Conservation (phyloP, 2,888 invertebrate genomes). For the Scaptomyza cyrtandrae region DNA sequence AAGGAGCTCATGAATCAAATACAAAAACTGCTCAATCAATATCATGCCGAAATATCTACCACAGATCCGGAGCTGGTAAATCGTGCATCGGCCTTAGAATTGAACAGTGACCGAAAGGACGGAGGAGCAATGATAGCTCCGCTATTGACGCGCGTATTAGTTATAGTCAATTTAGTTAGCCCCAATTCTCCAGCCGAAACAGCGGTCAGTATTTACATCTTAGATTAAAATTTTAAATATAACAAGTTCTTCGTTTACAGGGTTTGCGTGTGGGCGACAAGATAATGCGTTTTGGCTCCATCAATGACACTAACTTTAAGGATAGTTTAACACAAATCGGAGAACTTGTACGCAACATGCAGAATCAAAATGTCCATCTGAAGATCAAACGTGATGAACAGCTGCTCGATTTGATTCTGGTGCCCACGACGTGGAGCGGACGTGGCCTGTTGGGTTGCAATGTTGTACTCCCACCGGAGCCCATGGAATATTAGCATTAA, state of each 20-base stretch:
- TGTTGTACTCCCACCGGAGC: constrained; percentile 84
- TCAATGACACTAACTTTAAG: constrained; percentile 89
- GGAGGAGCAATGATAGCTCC: constrained; percentile 42
- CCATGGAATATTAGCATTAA: constrained; percentile 50
- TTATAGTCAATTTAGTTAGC: constrained; percentile 89
- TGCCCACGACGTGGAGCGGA: constrained; percentile 91
- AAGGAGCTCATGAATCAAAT: constrained; percentile 93
- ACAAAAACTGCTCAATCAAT: constrained; percentile 88
- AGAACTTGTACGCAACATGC: constrained; percentile 88
- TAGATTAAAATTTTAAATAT: neutral
- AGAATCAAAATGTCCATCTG: constrained; percentile 85
- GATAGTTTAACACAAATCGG: constrained; percentile 89
- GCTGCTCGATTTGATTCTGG: constrained; percentile 86
- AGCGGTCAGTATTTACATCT: constrained; percentile 86
- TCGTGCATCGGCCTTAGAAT: constrained; percentile 62
- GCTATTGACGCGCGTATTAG: constrained; percentile 86
- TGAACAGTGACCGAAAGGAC: constrained; percentile 43
- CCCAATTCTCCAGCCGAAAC: constrained; percentile 92
- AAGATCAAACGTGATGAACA: constrained; percentile 86
- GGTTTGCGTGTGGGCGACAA: constrained; percentile 89
- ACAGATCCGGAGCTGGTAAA: constrained; percentile 65
- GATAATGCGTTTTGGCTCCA: constrained; percentile 91
- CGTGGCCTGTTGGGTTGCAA: constrained; percentile 91
- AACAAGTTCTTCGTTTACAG: constrained; percentile 83
- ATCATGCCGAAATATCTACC: constrained; percentile 85